Conservation (phyloP, 1,140 invertebrate genomes). For the Capitella teleta region DNA sequence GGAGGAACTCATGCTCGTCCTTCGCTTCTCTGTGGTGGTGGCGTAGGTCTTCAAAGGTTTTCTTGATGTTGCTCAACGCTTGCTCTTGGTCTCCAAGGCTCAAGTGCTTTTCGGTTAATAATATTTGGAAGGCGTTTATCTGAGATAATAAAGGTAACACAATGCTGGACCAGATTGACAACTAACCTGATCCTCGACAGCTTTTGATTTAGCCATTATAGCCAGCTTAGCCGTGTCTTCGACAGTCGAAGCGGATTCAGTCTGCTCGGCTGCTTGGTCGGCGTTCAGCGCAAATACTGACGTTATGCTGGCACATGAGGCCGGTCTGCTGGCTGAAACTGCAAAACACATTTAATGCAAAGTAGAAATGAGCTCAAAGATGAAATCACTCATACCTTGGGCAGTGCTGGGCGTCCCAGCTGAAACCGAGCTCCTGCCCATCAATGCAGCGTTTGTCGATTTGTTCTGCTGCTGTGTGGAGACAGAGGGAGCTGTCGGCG, state of each 20-base stretch:
- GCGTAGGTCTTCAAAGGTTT: slow-evolving; percentile 28
- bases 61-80: slow-evolving; percentile 29
- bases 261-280: slow-evolving; percentile 8
- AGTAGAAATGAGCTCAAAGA: neutral
- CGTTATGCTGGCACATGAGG: neutral
- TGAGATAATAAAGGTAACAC: slow-evolving; percentile 14
- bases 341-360: neutral
- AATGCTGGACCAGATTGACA: too few species aligned
- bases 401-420: neutral
- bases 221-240: slow-evolving; percentile 20
- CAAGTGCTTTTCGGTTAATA: slow-evolving; percentile 22
- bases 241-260: slow-evolving; percentile 1
- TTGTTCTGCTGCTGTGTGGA: neutral
- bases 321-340: slow-evolving; percentile 6
- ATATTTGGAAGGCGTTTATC: slow-evolving; percentile 29
- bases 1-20: slow-evolving; percentile 30
- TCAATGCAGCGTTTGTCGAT: neutral
- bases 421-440: neutral
- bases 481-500: slow-evolving; percentile 9
- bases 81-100: slow-evolving; percentile 26
- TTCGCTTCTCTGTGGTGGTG: slow-evolving; percentile 29
- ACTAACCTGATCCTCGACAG: slow-evolving; percentile 22
- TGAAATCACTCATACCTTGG: neutral
- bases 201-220: slow-evolving; percentile 19
- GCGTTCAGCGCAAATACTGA: neutral